Conservation (phyloP, 2,797 vertebrate species). For the Bucorvus abyssinicus region DNA sequence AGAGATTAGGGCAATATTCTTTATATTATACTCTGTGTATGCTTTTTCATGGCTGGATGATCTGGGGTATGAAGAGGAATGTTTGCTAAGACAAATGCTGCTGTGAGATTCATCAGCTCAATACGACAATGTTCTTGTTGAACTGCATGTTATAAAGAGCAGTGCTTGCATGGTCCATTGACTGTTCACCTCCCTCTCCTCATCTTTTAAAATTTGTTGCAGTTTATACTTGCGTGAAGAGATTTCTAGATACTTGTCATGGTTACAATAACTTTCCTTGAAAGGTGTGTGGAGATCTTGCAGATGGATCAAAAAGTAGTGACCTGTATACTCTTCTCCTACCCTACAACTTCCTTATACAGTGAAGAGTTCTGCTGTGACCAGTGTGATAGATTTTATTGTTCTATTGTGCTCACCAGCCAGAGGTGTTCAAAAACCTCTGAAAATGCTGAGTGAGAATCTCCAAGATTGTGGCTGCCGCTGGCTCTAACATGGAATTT, state of each 20-base stretch:
- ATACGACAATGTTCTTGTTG: slow-evolving; percentile 64
- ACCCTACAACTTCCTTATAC: not conserved
- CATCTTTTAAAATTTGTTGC: slow-evolving; percentile 66
- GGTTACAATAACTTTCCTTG: not conserved
- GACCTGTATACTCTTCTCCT: not conserved
- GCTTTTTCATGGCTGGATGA: slow-evolving; percentile 61
- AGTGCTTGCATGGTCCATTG: slow-evolving; percentile 58
- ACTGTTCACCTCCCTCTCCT: slow-evolving; percentile 4
- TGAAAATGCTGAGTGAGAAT: not conserved
- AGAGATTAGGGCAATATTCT: slow-evolving; percentile 58
- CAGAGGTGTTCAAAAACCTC: not conserved
- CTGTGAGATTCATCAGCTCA: slow-evolving; percentile 58
- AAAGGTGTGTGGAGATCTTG: not conserved
- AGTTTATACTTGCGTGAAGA: slow-evolving; percentile 21
- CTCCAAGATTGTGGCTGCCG: not conserved
- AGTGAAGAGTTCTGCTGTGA: not conserved
- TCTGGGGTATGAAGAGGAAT: slow-evolving; percentile 56
- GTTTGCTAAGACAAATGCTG: slow-evolving; percentile 68
- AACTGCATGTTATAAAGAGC: slow-evolving; percentile 43
- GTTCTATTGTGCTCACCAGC: not conserved
- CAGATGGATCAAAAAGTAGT: not conserved
- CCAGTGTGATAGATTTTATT: not conserved
- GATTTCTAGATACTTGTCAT: slow-evolving; percentile 14
- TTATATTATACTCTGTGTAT: slow-evolving; percentile 44
- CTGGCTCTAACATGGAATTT: not conserved